Conservation (phyloP, 2,113 vertebrate species). For the Talpa occidentalis region DNA sequence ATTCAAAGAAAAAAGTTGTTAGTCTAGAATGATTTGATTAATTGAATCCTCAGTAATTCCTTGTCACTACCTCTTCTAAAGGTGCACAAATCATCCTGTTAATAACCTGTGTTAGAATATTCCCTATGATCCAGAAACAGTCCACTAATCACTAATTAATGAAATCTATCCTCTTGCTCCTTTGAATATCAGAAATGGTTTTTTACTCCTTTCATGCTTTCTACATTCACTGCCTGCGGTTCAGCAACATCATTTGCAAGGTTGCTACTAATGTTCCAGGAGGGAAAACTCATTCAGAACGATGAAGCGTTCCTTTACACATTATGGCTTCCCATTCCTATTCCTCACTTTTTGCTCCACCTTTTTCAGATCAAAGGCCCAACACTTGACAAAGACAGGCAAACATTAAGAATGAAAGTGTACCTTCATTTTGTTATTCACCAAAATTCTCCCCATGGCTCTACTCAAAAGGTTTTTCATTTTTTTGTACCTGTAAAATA, state of each 20-base stretch:
- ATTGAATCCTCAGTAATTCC: neutral
- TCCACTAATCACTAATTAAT: neutral
- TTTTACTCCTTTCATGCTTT: neutral
- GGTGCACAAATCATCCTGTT: neutral
- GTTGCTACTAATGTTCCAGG: neutral
- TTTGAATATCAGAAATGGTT: neutral
- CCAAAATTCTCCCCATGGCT: neutral
- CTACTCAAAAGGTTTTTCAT: neutral
- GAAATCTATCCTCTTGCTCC: neutral
- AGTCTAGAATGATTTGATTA: slow-evolving; percentile 31
- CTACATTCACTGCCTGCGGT: neutral
- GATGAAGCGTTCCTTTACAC: neutral
- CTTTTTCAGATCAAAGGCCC: slow-evolving; percentile 30
- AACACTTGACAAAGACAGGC: neutral
- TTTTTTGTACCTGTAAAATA: slow-evolving; percentile 15
- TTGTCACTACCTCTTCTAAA: neutral
- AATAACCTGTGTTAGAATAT: slow-evolving; percentile 13
- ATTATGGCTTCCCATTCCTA: neutral
- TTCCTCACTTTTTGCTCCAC: neutral
- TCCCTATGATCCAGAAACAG: neutral
- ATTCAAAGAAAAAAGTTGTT: slow-evolving; percentile 27
- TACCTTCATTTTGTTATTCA: slow-evolving; percentile 22
- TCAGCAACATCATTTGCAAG: neutral
- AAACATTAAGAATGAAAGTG: neutral
- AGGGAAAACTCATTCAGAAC: neutral